These are phyloP conservation scores for Rhopalosiphum nymphaeae DNA, from an alignment of 2,888 invertebrate species.

Conservation along the genomic window DNA sequence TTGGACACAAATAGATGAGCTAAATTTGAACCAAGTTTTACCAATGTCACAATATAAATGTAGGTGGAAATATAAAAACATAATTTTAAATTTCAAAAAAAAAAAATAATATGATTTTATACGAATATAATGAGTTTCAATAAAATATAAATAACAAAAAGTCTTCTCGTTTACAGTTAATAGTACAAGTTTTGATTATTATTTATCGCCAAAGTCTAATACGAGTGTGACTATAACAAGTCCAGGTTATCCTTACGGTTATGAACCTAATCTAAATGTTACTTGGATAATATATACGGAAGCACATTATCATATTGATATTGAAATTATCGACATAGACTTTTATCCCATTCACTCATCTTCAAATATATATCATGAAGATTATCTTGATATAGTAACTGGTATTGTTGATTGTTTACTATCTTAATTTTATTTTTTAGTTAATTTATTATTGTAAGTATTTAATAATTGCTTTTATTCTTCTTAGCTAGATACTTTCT, in stretches of 20 bases:
- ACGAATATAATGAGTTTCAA: background rate
- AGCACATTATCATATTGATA: conserved; percentile 75
- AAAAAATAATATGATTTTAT: background rate
- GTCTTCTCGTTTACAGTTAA: conserved; percentile 48
- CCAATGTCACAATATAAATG: background rate
- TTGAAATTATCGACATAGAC: conserved; percentile 75
- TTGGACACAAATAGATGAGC: conserved; percentile 30
- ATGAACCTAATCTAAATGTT: conserved; percentile 77
- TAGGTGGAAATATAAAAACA: background rate
- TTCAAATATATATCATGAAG: background rate
- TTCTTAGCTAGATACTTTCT: background rate
- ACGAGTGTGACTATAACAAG: conserved; percentile 65
- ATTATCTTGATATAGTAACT: conserved; percentile 20
- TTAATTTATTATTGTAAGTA: background rate
- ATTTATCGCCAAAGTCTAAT: conserved; percentile 60
- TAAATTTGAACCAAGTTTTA: background rate
- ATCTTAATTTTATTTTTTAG: background rate
- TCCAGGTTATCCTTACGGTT: conserved; percentile 83
- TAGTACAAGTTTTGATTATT: conserved; percentile 49
- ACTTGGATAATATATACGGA: conserved; percentile 80
- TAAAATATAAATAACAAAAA: background rate
- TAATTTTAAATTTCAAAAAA: background rate
- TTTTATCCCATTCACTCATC: conserved; percentile 69
- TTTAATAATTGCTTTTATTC: background rate
- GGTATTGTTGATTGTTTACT: background rate